Evolutionary conservation across 2,888 invertebrate genomes (phyloP).

Genomic region (Lithodes maja): DNA sequence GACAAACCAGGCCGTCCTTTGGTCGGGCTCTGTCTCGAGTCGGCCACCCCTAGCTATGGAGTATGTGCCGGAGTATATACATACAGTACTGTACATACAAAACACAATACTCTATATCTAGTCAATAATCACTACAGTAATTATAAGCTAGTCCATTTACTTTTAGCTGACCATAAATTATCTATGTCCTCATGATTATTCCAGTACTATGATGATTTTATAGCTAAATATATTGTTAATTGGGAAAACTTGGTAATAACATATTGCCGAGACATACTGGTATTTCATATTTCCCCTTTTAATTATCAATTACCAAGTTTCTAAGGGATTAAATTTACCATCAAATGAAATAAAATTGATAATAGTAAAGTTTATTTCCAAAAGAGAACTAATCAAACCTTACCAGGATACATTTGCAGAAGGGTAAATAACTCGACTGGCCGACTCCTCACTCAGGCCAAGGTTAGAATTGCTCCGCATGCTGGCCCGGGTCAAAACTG

Average conservation of each 20-base stretch:
- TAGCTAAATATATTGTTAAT: no score
- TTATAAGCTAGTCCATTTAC: no score
- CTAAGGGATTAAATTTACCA: no score
- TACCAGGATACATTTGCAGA: slow-evolving; percentile 48
- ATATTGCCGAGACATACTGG: not conserved
- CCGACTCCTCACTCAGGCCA: slow-evolving; percentile 48
- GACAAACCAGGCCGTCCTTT: no score
- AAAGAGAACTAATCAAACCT: not conserved
- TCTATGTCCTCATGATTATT: not conserved
- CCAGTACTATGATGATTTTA: not conserved
- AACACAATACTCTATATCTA: no score
- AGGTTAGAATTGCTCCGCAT: slow-evolving; percentile 48
- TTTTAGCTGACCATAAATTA: not conserved
- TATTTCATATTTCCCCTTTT: no score
- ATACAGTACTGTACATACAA: no score
- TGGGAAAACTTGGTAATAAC: not conserved
- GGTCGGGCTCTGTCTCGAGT: no score
- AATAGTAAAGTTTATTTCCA: not conserved
- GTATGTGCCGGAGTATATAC: no score
- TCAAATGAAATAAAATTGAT: not conserved
- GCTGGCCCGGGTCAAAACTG: slow-evolving; percentile 24
- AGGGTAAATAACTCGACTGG: slow-evolving; percentile 53
- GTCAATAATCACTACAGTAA: no score
- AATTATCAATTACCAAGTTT: no score
- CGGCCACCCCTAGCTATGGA: no score